Evolutionary conservation across 2,888 invertebrate species (phyloP), one percentile per base, ranked within the genome.

Genomic region (Euspilapteryx auroguttella): DNA sequence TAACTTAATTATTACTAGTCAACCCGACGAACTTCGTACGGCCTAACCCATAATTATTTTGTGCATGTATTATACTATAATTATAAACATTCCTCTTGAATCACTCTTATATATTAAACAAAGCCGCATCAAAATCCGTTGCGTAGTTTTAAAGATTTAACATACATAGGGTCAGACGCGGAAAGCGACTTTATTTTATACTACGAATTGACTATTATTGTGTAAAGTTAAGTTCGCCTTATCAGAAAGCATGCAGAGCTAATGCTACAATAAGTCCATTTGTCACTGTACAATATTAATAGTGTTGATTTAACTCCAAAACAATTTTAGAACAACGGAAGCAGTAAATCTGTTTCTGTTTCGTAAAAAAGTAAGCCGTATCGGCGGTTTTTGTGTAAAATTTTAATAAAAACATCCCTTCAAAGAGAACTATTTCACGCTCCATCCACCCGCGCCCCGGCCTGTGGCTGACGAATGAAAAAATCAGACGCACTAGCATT

Each of bases 401-500:
- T 24, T 24, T 24, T 24, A 24, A 24, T 24, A 24, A 24, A 24
- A 27, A 27, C n/a, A 21, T 14, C 27, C 21, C 13, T 12, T 12
- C 21, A 27, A 27, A 21, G 21, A 27, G 21, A 12, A 27, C 27
- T 27, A 27, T 27, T 27, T n/a, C 23, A 27, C 27, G 27, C 30
- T 29, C 27, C 28, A 28, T 28, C 27, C 40, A 42, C 42, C 36
- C 40, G 40, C 35, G 55, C 59, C 55, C 45, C 38, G 52, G 62
- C 58, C 37, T 26, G 41, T 55, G 56, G 56, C 47, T 69, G 69
- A 71, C 55, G 62, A 59, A 71, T 71, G 69, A 69, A 56, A 49
- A 55, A 42, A 64, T 58, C 63, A 49, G 36, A 40, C 34, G 37
- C 37, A 35, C 39, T 38, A 57, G 47, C 64, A 53, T 49, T 62